A percentile compares a stretch with the other conserved stretches of the same genome.
Conservation (phyloP, 1,140 invertebrate species). For the Pseudomyrmex pallidus region DNA sequence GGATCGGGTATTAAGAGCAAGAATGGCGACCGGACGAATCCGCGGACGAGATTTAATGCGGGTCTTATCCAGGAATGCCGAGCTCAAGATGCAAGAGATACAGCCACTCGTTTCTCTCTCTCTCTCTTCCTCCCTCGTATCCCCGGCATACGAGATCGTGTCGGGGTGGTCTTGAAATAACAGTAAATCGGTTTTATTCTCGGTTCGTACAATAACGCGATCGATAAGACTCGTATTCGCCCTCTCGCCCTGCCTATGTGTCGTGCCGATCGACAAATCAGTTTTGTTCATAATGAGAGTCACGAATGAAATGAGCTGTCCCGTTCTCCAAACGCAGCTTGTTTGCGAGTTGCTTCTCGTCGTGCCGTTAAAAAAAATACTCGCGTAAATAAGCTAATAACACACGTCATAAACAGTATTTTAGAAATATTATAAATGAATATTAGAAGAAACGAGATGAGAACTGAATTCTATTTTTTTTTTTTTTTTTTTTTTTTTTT, state of each 20-base stretch:
- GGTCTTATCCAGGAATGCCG: constrained; percentile 72
- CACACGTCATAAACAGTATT: too few relatives aligned
- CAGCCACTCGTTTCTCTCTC: constrained; percentile 33
- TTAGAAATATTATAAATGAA: too few relatives aligned
- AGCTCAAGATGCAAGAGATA: constrained; percentile 71
- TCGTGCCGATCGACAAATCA: constrained; percentile 53
- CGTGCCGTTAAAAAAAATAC: background rate
- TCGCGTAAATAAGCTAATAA: background rate
- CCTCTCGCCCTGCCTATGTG: constrained; percentile 26
- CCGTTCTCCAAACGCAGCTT: constrained; percentile 4
- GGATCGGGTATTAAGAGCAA: constrained; percentile 77
- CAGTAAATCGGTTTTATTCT: constrained; percentile 72
- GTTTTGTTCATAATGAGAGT: constrained; percentile 30
- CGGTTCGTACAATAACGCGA: constrained; percentile 71
- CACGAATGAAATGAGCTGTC: constrained; percentile 47
- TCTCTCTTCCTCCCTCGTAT: background rate
- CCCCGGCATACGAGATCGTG: constrained; percentile 64
- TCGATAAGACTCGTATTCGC: constrained; percentile 58
- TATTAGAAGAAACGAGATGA: too few relatives aligned
- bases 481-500: too few relatives aligned
- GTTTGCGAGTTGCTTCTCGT: background rate
- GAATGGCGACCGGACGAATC: constrained; percentile 67
- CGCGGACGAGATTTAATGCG: constrained; percentile 70
- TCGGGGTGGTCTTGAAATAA: constrained; percentile 67
- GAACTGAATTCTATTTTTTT: too few relatives aligned